Percentiles rank a stretch among this genome's conserved stretches.
Evolutionary conservation across 2,113 vertebrate genomes (phyloP).

Genomic region (Corynorhinus townsendii): DNA sequence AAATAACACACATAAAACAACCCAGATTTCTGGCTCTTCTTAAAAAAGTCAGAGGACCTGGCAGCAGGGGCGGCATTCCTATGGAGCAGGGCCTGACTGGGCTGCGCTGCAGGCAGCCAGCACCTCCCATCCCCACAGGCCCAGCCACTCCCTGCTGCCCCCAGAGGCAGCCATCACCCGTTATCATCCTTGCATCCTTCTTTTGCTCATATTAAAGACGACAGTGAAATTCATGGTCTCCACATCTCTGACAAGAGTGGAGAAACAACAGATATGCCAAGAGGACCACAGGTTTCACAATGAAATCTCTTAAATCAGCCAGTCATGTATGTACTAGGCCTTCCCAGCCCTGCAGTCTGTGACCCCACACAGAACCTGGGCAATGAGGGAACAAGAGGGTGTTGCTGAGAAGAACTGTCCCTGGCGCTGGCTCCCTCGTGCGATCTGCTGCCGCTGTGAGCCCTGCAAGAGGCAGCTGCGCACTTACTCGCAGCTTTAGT

Average conservation of each 20-base stretch:
- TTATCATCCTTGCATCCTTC: background rate
- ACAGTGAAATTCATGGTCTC: background rate
- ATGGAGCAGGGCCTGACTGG: fast-evolving
- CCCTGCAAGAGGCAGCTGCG: background rate
- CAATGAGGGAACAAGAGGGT: background rate
- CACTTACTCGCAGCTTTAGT: background rate
- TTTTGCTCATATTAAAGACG: background rate
- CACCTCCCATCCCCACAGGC: too few relatives aligned
- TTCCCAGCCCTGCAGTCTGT: background rate
- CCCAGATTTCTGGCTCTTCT: background rate
- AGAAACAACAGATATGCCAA: background rate
- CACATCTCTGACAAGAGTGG: background rate
- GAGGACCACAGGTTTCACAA: background rate
- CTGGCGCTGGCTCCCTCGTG: background rate
- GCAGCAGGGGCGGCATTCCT: background rate
- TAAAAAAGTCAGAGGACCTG: background rate
- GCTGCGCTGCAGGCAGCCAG: too few relatives aligned
- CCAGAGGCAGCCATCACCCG: background rate
- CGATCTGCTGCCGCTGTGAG: background rate
- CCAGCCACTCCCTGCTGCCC: background rate
- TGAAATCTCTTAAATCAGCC: background rate
- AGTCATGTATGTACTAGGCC: background rate
- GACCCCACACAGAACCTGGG: background rate
- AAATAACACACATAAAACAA: background rate
- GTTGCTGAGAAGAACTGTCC: background rate